Conservation (phyloP, 2,888 invertebrate species). For the Ethmia dodecea region DNA sequence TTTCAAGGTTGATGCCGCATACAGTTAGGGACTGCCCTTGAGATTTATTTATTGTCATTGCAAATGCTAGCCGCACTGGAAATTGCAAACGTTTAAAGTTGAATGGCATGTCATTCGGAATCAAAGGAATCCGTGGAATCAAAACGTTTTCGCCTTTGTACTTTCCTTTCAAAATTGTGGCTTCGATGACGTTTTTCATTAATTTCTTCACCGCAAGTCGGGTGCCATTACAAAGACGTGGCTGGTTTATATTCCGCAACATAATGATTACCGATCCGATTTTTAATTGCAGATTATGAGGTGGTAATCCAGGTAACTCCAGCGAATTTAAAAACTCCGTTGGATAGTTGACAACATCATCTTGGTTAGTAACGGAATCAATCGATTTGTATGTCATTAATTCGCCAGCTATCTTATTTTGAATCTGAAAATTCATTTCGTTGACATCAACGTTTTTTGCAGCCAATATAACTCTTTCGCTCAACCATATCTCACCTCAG, state of each 20-base stretch:
- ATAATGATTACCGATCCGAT: constrained; percentile 28
- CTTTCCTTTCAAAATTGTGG: constrained; percentile 14
- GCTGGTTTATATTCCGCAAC: constrained; percentile 26
- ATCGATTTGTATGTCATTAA: constrained; percentile 29
- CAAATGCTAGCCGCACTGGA: constrained; percentile 3
- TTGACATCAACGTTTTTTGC: constrained; percentile 18
- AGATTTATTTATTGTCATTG: constrained; percentile 5
- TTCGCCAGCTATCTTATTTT: constrained; percentile 23
- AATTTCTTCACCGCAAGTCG: constrained; percentile 13
- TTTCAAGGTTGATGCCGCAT: constrained; percentile 5
- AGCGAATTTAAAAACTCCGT: constrained; percentile 32
- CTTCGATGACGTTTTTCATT: constrained; percentile 15
- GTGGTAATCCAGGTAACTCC: constrained; percentile 28
- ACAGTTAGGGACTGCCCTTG: constrained; percentile 5
- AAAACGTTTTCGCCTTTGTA: constrained; percentile 11
- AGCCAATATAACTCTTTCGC: constrained; percentile 24
- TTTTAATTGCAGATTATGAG: constrained; percentile 28
- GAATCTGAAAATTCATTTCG: constrained; percentile 25
- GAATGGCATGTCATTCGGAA: constrained; percentile 15
- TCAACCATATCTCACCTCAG: no score
- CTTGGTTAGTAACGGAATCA: constrained; percentile 24
- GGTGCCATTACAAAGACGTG: constrained; percentile 26
- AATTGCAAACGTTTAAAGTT: constrained; percentile 3
- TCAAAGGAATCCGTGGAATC: constrained; percentile 17
- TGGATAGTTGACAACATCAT: constrained; percentile 33